Base-by-base conservation (phyloP, 1,140 invertebrate species). In the Drosophila sproati region DNA sequence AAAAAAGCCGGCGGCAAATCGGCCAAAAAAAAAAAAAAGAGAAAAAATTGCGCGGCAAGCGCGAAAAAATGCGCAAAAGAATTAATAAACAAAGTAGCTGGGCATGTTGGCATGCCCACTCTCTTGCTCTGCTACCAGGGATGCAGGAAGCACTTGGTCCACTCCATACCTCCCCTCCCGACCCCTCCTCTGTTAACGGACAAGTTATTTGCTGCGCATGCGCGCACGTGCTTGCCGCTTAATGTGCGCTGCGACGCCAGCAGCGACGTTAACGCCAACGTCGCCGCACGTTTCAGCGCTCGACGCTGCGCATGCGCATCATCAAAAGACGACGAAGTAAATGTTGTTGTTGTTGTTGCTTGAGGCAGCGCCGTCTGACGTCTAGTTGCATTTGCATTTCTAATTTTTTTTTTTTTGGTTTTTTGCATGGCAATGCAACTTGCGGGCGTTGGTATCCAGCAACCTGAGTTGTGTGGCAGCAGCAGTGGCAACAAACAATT, bases 41-140 rank as follows among this genome's bases (percentile, higher is more conserved):
- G 2, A 34, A 51, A 67, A 76, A 77, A 82, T 64, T 50, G 66
- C 47, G 60, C 69, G 70, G 37, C 73, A 83, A 89, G 83, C 83
- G 83, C 85, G 83, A 89, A 89, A 89, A 89, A 85, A 89, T 89
- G 81, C 86, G 86, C 80, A 89, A 80, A 88, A 81, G 78, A 89
- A 89, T 89, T 88, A 89, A 88, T 89, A 89, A 89, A 89, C 85
- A 89, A 89, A 89, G 85, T 89, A 85, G 85, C 55, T 55, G 73
- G 52, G 83, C 83, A 89, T 89, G 83, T 80, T 83, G 83, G 83
- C 85, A 87, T 88, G 82, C 63, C 41, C 45, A 64, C 41, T 48
- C 78, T 3, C 28, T 34, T 50, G 41, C 35, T 8, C 8, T 57
- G 48, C 47, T 61, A n/a, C 61, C 47, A 37, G 80, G 60, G 79